phyloP scores from a whole-genome alignment of 1,140 invertebrate genomes.

The Cyphomyrmex costatus region DNA sequence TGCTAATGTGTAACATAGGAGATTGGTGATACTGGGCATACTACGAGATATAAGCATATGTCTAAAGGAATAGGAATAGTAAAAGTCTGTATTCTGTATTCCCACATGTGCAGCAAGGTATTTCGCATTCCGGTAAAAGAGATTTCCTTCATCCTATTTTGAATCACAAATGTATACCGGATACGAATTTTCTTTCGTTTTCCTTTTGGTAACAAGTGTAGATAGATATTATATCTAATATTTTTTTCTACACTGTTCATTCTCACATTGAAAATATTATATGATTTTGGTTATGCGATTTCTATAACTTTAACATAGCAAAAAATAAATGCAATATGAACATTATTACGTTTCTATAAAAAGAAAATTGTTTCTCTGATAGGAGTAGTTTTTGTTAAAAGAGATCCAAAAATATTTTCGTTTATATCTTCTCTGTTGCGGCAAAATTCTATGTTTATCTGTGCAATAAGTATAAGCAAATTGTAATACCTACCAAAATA shows the following conservation, averaged over 20 bases:
- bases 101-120: conserved; percentile 36
- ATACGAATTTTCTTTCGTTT: conserved; percentile 48
- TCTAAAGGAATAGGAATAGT: conserved; percentile 1
- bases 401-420: conserved; percentile 5
- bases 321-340: background rate
- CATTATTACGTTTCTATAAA: background rate
- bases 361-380: background rate
- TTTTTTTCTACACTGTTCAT: background rate
- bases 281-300: background rate
- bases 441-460: background rate
- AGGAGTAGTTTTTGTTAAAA: background rate
- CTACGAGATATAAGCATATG: conserved; percentile 19
- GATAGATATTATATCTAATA: background rate
- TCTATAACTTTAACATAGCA: background rate
- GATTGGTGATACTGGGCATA: background rate
- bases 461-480: conserved; percentile 12
- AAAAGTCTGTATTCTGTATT: conserved; percentile 50
- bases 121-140: conserved; percentile 56
- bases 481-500: background rate
- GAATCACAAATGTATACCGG: conserved; percentile 49
- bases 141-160: conserved; percentile 57
- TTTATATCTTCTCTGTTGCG: background rate
- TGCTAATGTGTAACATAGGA: conserved; percentile 19
- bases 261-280: background rate
- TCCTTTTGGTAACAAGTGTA: conserved; percentile 32